Conservation (phyloP, 2,888 invertebrate species). For the Onchidella celtica region DNA sequence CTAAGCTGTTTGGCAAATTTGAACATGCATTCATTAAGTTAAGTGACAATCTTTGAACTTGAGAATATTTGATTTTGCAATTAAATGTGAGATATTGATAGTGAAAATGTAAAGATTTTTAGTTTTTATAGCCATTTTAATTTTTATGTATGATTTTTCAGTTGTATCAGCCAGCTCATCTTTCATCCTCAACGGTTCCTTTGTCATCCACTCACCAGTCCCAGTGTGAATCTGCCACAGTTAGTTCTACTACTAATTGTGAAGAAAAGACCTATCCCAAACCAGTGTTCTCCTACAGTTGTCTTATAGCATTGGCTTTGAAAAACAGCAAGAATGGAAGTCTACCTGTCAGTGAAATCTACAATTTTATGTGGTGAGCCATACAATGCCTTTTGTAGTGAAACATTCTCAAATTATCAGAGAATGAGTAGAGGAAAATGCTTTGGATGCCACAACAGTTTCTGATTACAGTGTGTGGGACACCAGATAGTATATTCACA, state of each 20-base stretch:
- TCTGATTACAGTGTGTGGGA: too few relatives aligned
- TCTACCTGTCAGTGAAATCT: conserved; percentile 98
- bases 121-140: too few relatives aligned
- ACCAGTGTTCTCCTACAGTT: conserved; percentile 98
- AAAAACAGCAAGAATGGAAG: conserved; percentile 97
- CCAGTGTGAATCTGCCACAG: conserved; percentile 32
- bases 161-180: too few relatives aligned
- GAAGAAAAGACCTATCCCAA: conserved; percentile 87
- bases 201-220: conserved; percentile 31
- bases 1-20: too few relatives aligned
- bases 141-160: too few relatives aligned
- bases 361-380: conserved; percentile 97
- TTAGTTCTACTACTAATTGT: conserved; percentile 43
- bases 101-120: not conserved
- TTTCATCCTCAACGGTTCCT: conserved; percentile 15
- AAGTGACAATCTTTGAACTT: not conserved
- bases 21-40: not conserved
- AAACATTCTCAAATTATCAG: too few relatives aligned
- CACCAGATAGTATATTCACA: too few relatives aligned
- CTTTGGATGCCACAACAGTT: too few relatives aligned
- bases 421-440: too few relatives aligned
- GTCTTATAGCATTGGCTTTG: conserved; percentile 97
- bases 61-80: not conserved
- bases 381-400: not conserved
- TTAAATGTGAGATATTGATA: not conserved